phyloP scores from a whole-genome alignment of 2,888 invertebrate genomes.

The Muschampia plurimacula region DNA sequence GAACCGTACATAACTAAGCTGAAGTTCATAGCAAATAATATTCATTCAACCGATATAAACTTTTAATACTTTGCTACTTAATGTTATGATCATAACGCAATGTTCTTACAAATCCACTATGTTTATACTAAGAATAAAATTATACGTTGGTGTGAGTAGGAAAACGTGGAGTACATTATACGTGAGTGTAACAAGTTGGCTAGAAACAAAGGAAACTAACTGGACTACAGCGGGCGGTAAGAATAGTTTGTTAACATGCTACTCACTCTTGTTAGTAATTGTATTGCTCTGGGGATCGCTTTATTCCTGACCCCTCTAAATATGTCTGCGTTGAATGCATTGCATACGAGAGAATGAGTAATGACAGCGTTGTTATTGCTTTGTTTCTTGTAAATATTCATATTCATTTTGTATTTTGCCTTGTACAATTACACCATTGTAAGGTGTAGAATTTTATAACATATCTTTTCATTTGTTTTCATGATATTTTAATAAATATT shows the following conservation, averaged over 20 bases:
- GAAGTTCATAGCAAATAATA: too few relatives aligned
- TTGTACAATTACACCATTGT: too few relatives aligned
- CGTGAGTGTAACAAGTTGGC: slow-evolving; percentile 47
- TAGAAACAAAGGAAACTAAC: slow-evolving; percentile 50
- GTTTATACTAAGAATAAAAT: background rate
- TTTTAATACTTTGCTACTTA: too few relatives aligned
- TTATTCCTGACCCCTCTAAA: slow-evolving; percentile 37
- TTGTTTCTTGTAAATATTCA: slow-evolving; percentile 12
- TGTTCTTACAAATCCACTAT: background rate
- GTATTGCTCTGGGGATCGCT: slow-evolving; percentile 37
- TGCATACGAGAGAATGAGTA: slow-evolving; percentile 29
- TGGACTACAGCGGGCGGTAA: slow-evolving; percentile 45
- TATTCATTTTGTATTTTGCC: too few relatives aligned
- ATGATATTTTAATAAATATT: too few relatives aligned
- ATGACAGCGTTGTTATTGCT: slow-evolving; percentile 21
- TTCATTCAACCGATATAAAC: too few relatives aligned
- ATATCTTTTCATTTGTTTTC: too few relatives aligned
- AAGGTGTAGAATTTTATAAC: too few relatives aligned
- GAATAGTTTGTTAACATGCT: slow-evolving; percentile 50
- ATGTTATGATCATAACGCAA: background rate
- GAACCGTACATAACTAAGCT: too few relatives aligned
- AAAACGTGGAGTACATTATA: slow-evolving; percentile 15
- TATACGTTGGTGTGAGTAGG: background rate
- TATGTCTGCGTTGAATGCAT: slow-evolving; percentile 37
- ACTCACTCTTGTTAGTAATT: slow-evolving; percentile 49